phyloP scores from a whole-genome alignment of 2,113 vertebrate genomes.

The Nipponia nippon region DNA sequence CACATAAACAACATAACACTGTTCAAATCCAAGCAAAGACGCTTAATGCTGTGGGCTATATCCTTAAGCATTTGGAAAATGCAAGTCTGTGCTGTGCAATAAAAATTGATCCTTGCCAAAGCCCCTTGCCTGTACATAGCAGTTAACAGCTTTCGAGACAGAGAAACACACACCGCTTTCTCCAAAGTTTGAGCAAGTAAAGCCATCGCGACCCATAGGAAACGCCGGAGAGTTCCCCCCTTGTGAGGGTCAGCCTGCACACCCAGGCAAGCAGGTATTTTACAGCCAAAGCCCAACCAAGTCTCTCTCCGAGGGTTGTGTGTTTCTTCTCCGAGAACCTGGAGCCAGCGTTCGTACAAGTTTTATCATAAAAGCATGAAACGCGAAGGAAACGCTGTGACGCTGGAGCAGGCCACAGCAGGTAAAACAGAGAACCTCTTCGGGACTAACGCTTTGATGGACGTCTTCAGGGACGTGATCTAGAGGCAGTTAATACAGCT shows the following conservation, averaged over 20 bases:
- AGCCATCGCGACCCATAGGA: neutral
- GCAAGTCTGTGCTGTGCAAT: constrained; percentile 22
- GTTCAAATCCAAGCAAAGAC: constrained; percentile 51
- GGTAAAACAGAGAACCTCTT: constrained; percentile 36
- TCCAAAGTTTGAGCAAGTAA: constrained; percentile 15
- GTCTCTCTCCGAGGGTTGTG: neutral
- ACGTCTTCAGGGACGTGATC: constrained; percentile 40
- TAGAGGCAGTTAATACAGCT: constrained; percentile 6
- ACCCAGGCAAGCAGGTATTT: neutral
- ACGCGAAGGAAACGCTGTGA: neutral
- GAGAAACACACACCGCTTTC: neutral
- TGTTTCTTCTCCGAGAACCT: neutral
- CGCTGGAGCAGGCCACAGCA: constrained; percentile 52
- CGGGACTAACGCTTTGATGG: constrained; percentile 36
- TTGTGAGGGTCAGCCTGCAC: neutral
- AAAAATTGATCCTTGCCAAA: constrained; percentile 30
- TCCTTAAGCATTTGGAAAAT: constrained; percentile 53
- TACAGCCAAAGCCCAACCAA: neutral
- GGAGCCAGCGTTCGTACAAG: neutral
- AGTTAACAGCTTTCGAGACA: neutral
- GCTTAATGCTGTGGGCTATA: constrained; percentile 45
- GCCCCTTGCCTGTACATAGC: constrained; percentile 8
- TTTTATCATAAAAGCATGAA: neutral
- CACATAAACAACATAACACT: constrained; percentile 35
- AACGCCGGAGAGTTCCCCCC: neutral